Percentiles rank a stretch among this genome's conserved stretches.
phyloP scores from a whole-genome alignment of 92 coral and sea anemone genomes.

The Nematostella vectensis region DNA sequence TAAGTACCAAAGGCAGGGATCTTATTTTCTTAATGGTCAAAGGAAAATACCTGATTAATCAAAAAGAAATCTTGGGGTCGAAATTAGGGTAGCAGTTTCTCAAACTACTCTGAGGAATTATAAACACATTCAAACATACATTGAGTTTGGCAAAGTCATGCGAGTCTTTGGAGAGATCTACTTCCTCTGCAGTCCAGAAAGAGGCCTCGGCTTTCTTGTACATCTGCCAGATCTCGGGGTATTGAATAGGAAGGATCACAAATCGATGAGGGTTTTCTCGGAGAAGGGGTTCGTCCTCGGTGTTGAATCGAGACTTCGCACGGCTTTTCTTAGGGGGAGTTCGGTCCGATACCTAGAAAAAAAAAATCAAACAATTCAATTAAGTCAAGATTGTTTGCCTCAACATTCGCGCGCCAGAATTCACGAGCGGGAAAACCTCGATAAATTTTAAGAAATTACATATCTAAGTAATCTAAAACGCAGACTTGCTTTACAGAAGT shows the following conservation, averaged over 20 bases:
- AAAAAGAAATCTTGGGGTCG: no score
- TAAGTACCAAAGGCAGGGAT: no score
- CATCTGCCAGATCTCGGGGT: constrained; percentile 60
- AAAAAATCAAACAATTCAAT: no score
- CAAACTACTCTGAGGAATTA: no score
- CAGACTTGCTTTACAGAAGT: no score
- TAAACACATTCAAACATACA: no score
- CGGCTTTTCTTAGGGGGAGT: constrained; percentile 40
- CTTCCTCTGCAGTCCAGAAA: constrained; percentile 76
- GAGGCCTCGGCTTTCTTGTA: constrained; percentile 75
- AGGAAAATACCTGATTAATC: no score
- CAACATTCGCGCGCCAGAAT: constrained; percentile 29
- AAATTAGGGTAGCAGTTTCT: no score
- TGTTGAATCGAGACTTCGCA: constrained; percentile 32
- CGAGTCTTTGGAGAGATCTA: constrained; percentile 48
- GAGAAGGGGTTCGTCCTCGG: constrained; percentile 53
- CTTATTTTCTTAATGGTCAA: no score
- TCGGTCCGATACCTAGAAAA: constrained; percentile 25
- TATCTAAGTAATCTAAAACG: no score
- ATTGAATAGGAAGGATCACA: constrained; percentile 57
- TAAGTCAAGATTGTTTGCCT: constrained; percentile 9
- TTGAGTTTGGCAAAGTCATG: constrained; percentile 39
- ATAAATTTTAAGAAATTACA: no score
- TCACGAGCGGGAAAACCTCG: no score
- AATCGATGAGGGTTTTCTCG: constrained; percentile 56